These are phyloP conservation scores for Apomyelois bistriatella DNA, from an alignment of 2,888 invertebrate genomes.

Conservation along the genomic window DNA sequence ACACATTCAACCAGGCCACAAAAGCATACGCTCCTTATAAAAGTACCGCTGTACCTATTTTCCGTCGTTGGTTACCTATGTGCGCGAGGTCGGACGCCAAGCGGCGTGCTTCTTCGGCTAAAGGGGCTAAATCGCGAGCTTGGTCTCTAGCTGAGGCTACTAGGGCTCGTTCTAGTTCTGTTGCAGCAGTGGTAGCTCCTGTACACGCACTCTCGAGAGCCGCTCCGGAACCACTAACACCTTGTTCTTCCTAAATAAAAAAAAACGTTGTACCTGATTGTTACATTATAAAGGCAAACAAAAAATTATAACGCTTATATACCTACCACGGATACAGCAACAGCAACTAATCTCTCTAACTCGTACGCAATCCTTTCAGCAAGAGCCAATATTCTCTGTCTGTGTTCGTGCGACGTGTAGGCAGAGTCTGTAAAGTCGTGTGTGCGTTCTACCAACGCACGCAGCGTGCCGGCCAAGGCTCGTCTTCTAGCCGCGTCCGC, in stretches of 20 bases:
- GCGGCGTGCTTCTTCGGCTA: constrained; percentile 68
- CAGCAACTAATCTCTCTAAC: constrained; percentile 92
- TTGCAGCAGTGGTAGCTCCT: constrained; percentile 89
- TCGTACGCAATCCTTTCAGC: constrained; percentile 95
- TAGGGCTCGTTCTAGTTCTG: constrained; percentile 89
- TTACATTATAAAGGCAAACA: neutral
- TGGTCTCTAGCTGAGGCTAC: constrained; percentile 81
- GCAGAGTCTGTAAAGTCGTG: constrained; percentile 99
- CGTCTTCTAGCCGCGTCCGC: constrained; percentile 85
- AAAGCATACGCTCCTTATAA: constrained; percentile 37
- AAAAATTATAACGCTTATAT: neutral
- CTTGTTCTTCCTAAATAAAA: constrained; percentile 58
- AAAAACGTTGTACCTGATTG: neutral
- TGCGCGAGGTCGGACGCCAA: constrained; percentile 72
- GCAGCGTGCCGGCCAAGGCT: constrained; percentile 91
- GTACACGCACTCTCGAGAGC: constrained; percentile 79
- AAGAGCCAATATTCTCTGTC: constrained; percentile 94
- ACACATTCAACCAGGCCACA: constrained; percentile 28
- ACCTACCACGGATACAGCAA: constrained; percentile 88
- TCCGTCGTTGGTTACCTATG: constrained; percentile 70
- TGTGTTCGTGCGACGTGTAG: constrained; percentile 97
- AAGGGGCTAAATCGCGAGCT: constrained; percentile 65
- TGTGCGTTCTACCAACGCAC: constrained; percentile 95
- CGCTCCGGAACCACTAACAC: constrained; percentile 60
- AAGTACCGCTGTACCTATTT: constrained; percentile 54